Percentiles rank a stretch among this genome's conserved stretches.
These are phyloP conservation scores for Rhynchopsitta pachyrhyncha DNA, from an alignment of 2,113 vertebrate genomes.

Conservation along the genomic window DNA sequence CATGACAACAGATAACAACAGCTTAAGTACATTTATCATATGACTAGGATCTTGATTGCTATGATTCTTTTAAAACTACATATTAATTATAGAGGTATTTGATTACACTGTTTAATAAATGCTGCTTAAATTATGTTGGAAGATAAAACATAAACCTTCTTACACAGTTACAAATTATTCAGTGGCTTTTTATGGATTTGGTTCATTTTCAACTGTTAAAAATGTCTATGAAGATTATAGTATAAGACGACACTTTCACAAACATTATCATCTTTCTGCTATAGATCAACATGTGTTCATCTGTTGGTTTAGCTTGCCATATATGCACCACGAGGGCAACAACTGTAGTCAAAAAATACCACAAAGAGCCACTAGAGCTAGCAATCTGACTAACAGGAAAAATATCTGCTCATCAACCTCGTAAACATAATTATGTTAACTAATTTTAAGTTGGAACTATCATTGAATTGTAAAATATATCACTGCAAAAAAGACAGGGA, in stretches of 20 bases:
- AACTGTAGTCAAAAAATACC: not conserved
- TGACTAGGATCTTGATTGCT: not conserved
- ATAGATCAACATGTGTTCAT: not conserved
- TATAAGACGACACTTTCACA: not conserved
- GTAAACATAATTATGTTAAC: not conserved
- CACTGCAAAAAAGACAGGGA: not conserved
- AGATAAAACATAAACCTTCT: not conserved
- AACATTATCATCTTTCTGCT: not conserved
- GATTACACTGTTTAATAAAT: not conserved
- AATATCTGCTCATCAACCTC: not conserved
- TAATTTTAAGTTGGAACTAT: not conserved
- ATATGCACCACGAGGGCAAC: not conserved
- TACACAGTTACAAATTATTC: not conserved
- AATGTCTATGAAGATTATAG: not conserved
- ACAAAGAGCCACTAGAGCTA: not conserved
- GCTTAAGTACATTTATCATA: not conserved
- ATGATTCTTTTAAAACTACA: not conserved
- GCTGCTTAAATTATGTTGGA: not conserved
- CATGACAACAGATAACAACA: not conserved
- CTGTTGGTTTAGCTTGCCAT: not conserved
- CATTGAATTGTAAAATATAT: not conserved
- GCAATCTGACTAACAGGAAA: not conserved
- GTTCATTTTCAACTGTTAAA: not conserved
- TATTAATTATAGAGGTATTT: not conserved
- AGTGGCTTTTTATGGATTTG: not conserved